phyloP scores from a whole-genome alignment of 2,888 invertebrate genomes.

The Ephialtes manifestator region DNA sequence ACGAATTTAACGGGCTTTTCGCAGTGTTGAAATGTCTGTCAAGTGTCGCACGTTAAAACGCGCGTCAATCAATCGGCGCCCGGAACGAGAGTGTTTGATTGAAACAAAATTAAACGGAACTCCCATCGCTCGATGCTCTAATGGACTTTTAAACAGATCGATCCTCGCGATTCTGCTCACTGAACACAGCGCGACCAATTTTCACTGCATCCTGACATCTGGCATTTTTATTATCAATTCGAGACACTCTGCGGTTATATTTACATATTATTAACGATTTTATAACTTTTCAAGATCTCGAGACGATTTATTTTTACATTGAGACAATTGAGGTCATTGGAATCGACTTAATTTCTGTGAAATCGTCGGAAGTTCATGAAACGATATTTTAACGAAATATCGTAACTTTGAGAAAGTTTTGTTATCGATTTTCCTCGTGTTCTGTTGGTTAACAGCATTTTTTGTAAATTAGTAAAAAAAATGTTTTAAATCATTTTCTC shows the following conservation, averaged over 20 bases:
- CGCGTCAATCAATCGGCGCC: constrained; percentile 52
- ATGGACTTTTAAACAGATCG: constrained; percentile 69
- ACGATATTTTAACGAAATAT: too few relatives aligned
- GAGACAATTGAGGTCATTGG: too few relatives aligned
- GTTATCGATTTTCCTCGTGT: too few relatives aligned
- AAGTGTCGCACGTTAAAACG: constrained; percentile 51
- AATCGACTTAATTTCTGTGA: too few relatives aligned
- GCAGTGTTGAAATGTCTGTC: constrained; percentile 25
- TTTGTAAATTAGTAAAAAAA: too few relatives aligned
- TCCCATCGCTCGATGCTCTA: constrained; percentile 43
- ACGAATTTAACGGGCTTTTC: constrained; percentile 4
- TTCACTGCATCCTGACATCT: constrained; percentile 15
- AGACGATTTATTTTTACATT: not conserved
- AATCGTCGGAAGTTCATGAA: too few relatives aligned
- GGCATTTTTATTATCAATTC: constrained; percentile 17
- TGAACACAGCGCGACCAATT: constrained; percentile 2
- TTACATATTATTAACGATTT: constrained; percentile 10
- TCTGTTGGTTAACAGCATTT: too few relatives aligned
- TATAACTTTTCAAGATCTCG: not conserved
- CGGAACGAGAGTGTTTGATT: constrained; percentile 60
- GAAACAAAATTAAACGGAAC: constrained; percentile 63
- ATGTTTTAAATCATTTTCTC: too few relatives aligned
- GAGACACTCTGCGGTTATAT: not conserved
- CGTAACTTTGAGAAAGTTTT: too few relatives aligned
- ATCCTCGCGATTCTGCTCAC: constrained; percentile 32